These are phyloP conservation scores for Lutraria rhynchaena DNA, from an alignment of 1,140 invertebrate species.

Conservation along the genomic window DNA sequence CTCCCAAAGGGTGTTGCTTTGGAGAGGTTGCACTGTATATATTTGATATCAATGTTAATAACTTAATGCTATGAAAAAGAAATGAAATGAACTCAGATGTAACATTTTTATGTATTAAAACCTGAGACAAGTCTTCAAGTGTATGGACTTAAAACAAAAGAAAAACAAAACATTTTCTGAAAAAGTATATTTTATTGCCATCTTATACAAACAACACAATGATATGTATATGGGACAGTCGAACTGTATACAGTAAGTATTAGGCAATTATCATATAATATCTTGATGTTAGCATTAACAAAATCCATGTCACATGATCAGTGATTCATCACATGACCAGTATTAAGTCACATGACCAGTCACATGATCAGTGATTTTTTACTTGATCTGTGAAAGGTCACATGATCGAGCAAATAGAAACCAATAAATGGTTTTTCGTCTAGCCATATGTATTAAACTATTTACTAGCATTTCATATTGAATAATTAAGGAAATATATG, in stretches of 20 bases:
- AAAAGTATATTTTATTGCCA: conserved; percentile 23
- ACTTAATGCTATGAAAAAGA: no score
- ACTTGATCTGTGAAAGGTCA: not conserved
- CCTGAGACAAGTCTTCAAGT: no score
- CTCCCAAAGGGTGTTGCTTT: no score
- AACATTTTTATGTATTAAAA: no score
- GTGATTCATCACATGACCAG: not conserved
- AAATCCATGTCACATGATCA: not conserved
- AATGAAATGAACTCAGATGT: no score
- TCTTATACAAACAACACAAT: conserved; percentile 27
- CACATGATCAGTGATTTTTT: not conserved
- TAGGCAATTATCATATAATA: not conserved
- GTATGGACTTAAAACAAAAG: no score
- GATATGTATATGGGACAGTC: conserved; percentile 15
- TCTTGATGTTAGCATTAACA: not conserved
- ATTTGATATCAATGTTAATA: no score
- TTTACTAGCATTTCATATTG: no score
- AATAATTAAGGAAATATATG: no score
- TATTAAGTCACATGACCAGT: not conserved
- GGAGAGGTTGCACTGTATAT: no score
- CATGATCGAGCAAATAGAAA: not conserved
- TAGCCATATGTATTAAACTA: no score
- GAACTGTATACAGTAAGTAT: not conserved
- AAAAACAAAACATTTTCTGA: not conserved
- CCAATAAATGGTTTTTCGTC: no score